phyloP scores from a whole-genome alignment of 2,888 invertebrate genomes.

The Temnothorax unifasciatus region DNA sequence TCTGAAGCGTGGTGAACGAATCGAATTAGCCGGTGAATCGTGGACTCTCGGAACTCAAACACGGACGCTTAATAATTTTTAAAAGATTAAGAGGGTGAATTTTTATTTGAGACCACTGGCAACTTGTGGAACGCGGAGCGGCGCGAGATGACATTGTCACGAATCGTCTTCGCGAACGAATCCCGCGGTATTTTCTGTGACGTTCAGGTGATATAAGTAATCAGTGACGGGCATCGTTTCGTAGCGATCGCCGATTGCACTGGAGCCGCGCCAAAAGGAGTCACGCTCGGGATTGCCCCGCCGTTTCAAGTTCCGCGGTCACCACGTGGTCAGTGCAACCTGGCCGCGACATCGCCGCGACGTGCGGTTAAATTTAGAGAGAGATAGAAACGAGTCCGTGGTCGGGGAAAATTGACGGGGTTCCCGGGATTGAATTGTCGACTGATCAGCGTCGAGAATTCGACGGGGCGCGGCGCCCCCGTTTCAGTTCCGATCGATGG shows the following conservation, averaged over 20 bases:
- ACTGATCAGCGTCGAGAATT: neutral
- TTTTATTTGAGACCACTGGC: neutral
- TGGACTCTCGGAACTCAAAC: neutral
- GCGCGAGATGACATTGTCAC: neutral
- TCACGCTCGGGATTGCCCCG: neutral
- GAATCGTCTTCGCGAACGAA: neutral
- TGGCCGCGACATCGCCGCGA: slow-evolving; percentile 5
- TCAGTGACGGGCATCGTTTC: slow-evolving; percentile 9
- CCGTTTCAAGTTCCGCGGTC: slow-evolving; percentile 16
- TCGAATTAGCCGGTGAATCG: neutral
- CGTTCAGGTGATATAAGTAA: neutral
- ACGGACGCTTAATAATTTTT: neutral
- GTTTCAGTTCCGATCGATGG: slow-evolving; percentile 60
- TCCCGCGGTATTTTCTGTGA: slow-evolving; percentile 9
- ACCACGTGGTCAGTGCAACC: slow-evolving; percentile 60
- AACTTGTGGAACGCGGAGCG: neutral
- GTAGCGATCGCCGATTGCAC: slow-evolving; percentile 45
- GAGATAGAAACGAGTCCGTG: neutral
- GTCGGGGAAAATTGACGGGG: slow-evolving; percentile 11
- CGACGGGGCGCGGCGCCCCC: neutral
- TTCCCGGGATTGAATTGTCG: neutral
- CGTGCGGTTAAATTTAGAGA: slow-evolving; percentile 33
- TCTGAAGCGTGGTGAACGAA: neutral
- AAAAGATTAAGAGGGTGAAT: neutral
- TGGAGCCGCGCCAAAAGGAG: slow-evolving; percentile 61